phyloP scores from a whole-genome alignment of 2,113 vertebrate species.

The Micronycteris hirsuta region DNA sequence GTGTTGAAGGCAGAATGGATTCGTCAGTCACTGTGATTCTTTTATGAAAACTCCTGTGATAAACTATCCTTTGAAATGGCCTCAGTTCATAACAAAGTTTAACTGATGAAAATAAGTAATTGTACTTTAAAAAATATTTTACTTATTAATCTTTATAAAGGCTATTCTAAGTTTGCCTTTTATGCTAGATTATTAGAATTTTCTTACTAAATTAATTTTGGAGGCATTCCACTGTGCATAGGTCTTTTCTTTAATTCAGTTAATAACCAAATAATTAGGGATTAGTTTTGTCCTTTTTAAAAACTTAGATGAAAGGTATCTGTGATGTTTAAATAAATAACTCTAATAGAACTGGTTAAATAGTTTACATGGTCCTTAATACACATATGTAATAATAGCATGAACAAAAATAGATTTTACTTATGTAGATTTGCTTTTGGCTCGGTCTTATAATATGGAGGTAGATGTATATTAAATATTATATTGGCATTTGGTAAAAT shows the following conservation, averaged over 20 bases:
- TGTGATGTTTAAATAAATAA: neutral
- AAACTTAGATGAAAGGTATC: neutral
- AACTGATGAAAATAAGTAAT: slow-evolving; percentile 22
- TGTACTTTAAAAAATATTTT: neutral
- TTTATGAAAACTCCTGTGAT: slow-evolving; percentile 17
- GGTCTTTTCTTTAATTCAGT: neutral
- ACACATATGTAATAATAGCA: neutral
- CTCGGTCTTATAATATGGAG: neutral
- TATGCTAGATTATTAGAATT: neutral
- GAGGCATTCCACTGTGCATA: neutral
- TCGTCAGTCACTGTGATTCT: slow-evolving; percentile 8
- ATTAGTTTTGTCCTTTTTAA: slow-evolving; percentile 7
- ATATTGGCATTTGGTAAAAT: neutral
- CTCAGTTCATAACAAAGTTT: slow-evolving; percentile 31
- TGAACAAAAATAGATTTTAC: neutral
- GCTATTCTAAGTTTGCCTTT: neutral
- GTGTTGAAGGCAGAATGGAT: slow-evolving; percentile 42
- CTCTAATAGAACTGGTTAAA: neutral
- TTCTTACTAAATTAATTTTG: slow-evolving; percentile 31
- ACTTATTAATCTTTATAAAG: slow-evolving; percentile 10
- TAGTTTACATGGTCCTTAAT: neutral
- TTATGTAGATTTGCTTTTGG: neutral
- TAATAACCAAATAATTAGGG: neutral
- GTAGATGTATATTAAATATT: neutral
- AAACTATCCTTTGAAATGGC: slow-evolving; percentile 9